Evolutionary conservation across 2,113 vertebrate species (phyloP).

Genomic region (Neotoma lepida): DNA sequence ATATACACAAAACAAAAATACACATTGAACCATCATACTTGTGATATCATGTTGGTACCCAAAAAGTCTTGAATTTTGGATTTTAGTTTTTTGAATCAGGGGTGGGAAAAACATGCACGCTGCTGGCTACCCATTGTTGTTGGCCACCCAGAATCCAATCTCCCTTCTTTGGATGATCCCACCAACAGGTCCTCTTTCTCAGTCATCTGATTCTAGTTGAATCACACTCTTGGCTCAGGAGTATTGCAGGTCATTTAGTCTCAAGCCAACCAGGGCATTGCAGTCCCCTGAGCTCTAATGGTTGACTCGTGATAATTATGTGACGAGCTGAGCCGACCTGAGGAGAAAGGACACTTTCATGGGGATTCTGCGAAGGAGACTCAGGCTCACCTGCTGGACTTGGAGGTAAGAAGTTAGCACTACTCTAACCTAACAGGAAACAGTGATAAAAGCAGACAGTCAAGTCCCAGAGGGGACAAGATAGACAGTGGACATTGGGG

Average conservation of each 20-base stretch:
- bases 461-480: background rate
- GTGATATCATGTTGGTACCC: background rate
- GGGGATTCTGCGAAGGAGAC: constrained; percentile 19
- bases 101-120: background rate
- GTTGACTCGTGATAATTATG: background rate
- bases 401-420: too few species aligned
- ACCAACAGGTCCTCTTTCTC: background rate
- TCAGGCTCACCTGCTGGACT: background rate
- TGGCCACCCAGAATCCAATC: background rate
- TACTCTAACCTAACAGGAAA: fast-evolving
- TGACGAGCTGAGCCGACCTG: background rate
- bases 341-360: background rate
- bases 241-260: background rate
- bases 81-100: background rate
- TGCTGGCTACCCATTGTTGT: background rate
- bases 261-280: background rate
- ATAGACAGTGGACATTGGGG: background rate
- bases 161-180: background rate
- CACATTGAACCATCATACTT: background rate
- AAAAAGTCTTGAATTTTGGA: background rate
- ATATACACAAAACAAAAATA: background rate
- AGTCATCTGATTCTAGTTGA: background rate
- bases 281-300: background rate
- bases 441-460: background rate
- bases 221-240: background rate